Evolutionary conservation across 2,888 invertebrate genomes (phyloP).

Genomic region (Hirtodrosophila duncani): DNA sequence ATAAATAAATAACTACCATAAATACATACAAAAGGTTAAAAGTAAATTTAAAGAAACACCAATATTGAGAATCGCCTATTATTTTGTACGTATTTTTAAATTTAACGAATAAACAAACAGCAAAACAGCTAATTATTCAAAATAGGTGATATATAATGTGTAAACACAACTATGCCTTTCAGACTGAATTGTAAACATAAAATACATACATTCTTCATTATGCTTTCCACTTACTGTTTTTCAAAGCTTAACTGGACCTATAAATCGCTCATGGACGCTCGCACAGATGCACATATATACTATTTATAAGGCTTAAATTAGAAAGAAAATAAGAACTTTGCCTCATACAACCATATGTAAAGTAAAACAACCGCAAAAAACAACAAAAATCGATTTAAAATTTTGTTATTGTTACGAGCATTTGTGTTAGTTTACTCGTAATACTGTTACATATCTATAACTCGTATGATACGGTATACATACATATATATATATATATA

Average conservation of each 20-base stretch:
- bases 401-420: conserved; percentile 63
- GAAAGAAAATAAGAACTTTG: too few relatives aligned
- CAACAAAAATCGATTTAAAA: conserved; percentile 32
- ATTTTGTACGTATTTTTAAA: conserved; percentile 50
- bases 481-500: conserved; percentile 13
- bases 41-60: conserved; percentile 43
- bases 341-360: conserved; percentile 1
- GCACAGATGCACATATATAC: conserved; percentile 49
- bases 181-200: conserved; percentile 71
- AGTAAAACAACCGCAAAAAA: conserved; percentile 1
- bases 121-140: conserved; percentile 65
- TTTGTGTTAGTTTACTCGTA: conserved; percentile 29
- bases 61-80: conserved; percentile 52
- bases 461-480: conserved; percentile 19
- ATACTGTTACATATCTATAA: conserved; percentile 37
- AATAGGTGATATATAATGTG: conserved; percentile 71
- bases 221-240: conserved; percentile 66
- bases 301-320: conserved; percentile 24
- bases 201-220: conserved; percentile 66
- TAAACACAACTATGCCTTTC: conserved; percentile 71
- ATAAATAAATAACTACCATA: conserved; percentile 28
- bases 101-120: conserved; percentile 31
- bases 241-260: conserved; percentile 53
- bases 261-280: conserved; percentile 56
- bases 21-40: conserved; percentile 38